phyloP scores from a whole-genome alignment of 2,797 vertebrate genomes.

The Rhynchonycteris naso region DNA sequence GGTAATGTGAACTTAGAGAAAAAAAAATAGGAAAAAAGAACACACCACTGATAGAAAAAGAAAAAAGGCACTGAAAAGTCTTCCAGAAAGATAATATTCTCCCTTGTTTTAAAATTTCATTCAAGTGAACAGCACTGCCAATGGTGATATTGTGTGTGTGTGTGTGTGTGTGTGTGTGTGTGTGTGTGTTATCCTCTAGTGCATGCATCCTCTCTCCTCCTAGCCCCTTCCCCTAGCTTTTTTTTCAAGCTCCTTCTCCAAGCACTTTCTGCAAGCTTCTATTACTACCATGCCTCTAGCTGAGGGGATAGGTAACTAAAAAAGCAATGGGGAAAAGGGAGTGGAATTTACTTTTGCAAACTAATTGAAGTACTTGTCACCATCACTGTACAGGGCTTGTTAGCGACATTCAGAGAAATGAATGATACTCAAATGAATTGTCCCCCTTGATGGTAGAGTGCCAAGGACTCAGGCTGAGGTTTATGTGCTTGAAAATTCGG shows the following conservation, averaged over 20 bases:
- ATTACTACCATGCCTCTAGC: background rate
- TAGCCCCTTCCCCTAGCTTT: background rate
- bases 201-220: background rate
- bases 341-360: slow-evolving; percentile 53
- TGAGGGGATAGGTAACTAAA: slow-evolving; percentile 53
- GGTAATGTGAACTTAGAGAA: slow-evolving; percentile 9
- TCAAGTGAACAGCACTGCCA: background rate
- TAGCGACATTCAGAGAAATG: slow-evolving; percentile 85
- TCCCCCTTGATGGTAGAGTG: slow-evolving; percentile 80
- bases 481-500: slow-evolving; percentile 83
- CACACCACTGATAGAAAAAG: background rate
- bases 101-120: background rate
- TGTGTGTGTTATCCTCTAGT: background rate
- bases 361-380: slow-evolving; percentile 69
- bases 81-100: background rate
- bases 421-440: slow-evolving; percentile 87
- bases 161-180: too few species aligned
- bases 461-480: slow-evolving; percentile 85
- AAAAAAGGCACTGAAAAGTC: background rate
- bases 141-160: background rate
- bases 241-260: background rate
- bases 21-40: background rate
- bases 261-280: background rate
- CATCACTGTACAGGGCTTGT: slow-evolving; percentile 79
- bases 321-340: background rate